These are phyloP conservation scores for Cassiopea andromeda DNA, from an alignment of 30 jellyfish, hydroid and myxozoan species.

Conservation along the genomic window DNA sequence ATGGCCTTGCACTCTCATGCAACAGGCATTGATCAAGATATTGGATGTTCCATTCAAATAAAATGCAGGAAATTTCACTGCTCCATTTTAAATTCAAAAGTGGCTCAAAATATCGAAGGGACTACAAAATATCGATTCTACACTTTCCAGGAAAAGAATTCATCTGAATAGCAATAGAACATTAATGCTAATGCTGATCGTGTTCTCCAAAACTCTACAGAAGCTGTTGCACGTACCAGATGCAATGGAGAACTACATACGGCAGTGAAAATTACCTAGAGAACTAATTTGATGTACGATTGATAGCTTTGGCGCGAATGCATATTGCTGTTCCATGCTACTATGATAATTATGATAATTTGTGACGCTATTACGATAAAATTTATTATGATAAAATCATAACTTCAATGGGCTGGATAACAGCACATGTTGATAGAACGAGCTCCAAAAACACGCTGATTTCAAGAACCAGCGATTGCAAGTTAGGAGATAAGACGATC, in stretches of 20 bases:
- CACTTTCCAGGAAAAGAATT: neutral
- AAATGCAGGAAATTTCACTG: neutral
- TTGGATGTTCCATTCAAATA: slow-evolving; percentile 9
- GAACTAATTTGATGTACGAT: neutral
- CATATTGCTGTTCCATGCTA: neutral
- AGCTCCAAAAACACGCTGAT: too few species aligned
- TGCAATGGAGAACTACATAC: neutral
- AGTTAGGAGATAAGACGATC: neutral
- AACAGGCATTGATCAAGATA: neutral
- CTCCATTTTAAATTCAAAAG: neutral
- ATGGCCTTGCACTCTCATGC: neutral
- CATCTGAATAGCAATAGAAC: neutral
- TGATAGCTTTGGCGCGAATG: neutral
- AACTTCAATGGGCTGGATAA: too few species aligned
- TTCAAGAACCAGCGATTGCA: neutral
- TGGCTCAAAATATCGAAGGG: neutral
- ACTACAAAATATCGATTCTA: neutral
- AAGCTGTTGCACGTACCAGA: neutral
- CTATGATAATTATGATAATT: too few species aligned
- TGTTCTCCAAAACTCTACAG: neutral
- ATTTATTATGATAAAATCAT: too few species aligned
- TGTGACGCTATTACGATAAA: too few species aligned
- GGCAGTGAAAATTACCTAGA: neutral
- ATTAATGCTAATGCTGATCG: neutral
- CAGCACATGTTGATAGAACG: too few species aligned